Base-by-base conservation (phyloP, 2,888 invertebrate species). In the Nymphalis polychloros region DNA sequence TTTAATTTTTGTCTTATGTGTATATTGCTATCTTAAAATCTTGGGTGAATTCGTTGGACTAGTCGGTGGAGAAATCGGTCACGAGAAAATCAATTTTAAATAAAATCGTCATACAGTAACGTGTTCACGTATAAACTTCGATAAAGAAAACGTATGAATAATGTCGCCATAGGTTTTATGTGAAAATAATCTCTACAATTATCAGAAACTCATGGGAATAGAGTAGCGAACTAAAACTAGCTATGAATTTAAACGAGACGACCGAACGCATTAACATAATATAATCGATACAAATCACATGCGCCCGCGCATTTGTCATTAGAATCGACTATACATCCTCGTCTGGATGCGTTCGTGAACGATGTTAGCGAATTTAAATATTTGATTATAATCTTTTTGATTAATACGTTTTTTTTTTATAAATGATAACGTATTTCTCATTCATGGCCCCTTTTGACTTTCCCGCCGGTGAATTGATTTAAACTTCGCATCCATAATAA, bases 381-480 rank as follows among this genome's bases (percentile, higher is more conserved):
- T 88, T 89, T 88, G 85, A 90, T 89, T 88, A 79, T 88, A 86
- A 89, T 89, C 84, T 85, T 73, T 71, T 77, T 75, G 79, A 82
- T 79, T 80, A 76, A 79, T 78, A 73, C 77, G 80, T 80, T 41
- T 59, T 70, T 69, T 69, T 60, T 62, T 27, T 53, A 23, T 55
- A 31, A 31, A 55, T 55, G 17, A 31, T 31, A 31, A 31, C 27
- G 31, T 27, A n/a, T 31, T 17, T 50, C 72, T 64, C 71, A 74
- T 69, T 64, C 64, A 70, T 73, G 55, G 10, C 49, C 27, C 19
- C 53, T 23, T 59, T 67, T 70, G 50, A 59, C 57, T 62, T 63
- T 31, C 35, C 63, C 67, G 69, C 46, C 23, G 20, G 10, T 31
- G 64, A 67, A 73, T 72, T 70, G 70, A 73, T 74, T 70, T 74